A percentile compares a stretch with the other conserved stretches of the same genome.
Conservation (phyloP, 2,888 invertebrate genomes). For the Eubasilissa splendida region DNA sequence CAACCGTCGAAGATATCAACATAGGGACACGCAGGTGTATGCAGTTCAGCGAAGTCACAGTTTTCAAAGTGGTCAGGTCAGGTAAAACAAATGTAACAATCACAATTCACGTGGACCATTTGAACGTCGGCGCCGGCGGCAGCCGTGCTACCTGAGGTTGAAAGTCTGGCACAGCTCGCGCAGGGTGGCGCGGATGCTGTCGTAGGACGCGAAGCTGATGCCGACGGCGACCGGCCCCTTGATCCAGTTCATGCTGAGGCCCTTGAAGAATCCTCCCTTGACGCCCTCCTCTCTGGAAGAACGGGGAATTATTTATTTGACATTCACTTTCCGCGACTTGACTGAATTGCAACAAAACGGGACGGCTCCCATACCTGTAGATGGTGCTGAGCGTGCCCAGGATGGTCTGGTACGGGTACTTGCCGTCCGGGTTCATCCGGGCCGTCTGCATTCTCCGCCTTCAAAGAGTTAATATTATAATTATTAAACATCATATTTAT, state of each 20-base stretch:
- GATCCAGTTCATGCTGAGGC: slow-evolving; percentile 99
- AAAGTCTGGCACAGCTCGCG: slow-evolving; percentile 63
- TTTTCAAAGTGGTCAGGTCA: too few species aligned
- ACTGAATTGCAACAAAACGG: not conserved
- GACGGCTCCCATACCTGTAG: slow-evolving; percentile 73
- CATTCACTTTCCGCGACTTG: not conserved
- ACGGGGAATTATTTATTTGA: slow-evolving; percentile 37
- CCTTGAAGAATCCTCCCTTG: slow-evolving; percentile 94
- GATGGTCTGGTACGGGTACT: slow-evolving; percentile 77
- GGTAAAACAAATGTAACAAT: too few species aligned
- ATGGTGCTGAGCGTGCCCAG: slow-evolving; percentile 78
- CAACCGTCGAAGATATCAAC: too few species aligned
- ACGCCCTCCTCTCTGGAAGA: slow-evolving; percentile 87
- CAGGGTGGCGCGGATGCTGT: slow-evolving; percentile 79
- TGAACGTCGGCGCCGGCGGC: slow-evolving; percentile 8
- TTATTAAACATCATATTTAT: too few species aligned
- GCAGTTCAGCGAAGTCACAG: too few species aligned
- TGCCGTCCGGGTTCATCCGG: slow-evolving; percentile 66
- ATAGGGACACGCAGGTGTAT: too few species aligned
- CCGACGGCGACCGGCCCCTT: slow-evolving; percentile 93
- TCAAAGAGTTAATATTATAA: slow-evolving; percentile 65
- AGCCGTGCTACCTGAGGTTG: not conserved
- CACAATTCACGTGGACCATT: too few species aligned
- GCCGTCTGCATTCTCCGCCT: slow-evolving; percentile 76
- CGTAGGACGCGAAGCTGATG: slow-evolving; percentile 97